These are phyloP conservation scores for Scaptomyza tumidula DNA, from an alignment of 2,888 invertebrate species.

Conservation along the genomic window DNA sequence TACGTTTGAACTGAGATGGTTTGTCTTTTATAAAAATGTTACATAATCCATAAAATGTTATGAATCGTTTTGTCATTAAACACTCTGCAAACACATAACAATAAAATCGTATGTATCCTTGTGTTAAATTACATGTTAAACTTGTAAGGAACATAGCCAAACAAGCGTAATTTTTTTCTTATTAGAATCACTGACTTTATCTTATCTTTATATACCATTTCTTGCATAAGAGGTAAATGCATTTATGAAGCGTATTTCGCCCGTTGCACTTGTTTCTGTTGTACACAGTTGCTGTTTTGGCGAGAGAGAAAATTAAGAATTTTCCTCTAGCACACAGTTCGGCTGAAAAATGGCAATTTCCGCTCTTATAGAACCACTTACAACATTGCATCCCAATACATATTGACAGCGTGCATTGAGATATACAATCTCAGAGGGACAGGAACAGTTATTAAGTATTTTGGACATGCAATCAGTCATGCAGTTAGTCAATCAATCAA, in stretches of 20 bases:
- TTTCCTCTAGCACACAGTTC: constrained; percentile 26
- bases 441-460: constrained; percentile 54
- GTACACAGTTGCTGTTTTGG: constrained; percentile 7
- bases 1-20: not conserved
- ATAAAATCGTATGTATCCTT: not conserved
- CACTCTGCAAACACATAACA: not conserved
- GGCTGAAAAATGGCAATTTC: constrained; percentile 73
- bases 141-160: not conserved
- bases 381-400: constrained; percentile 26
- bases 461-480: constrained; percentile 55
- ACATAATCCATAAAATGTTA: not conserved
- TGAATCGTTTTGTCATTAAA: not conserved
- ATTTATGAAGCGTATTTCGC: too few species aligned
- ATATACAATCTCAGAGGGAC: constrained; percentile 3
- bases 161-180: not conserved
- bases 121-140: not conserved
- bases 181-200: not conserved
- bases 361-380: constrained; percentile 40
- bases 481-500: constrained; percentile 24
- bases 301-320: constrained; percentile 48
- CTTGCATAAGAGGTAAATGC: not conserved
- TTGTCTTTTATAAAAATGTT: not conserved
- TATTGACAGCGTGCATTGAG: not conserved
- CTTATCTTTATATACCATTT: constrained; percentile 7
- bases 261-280: too few species aligned